Evolutionary conservation across 2,113 vertebrate genomes (phyloP).

Genomic region (Prunella fulvescens): DNA sequence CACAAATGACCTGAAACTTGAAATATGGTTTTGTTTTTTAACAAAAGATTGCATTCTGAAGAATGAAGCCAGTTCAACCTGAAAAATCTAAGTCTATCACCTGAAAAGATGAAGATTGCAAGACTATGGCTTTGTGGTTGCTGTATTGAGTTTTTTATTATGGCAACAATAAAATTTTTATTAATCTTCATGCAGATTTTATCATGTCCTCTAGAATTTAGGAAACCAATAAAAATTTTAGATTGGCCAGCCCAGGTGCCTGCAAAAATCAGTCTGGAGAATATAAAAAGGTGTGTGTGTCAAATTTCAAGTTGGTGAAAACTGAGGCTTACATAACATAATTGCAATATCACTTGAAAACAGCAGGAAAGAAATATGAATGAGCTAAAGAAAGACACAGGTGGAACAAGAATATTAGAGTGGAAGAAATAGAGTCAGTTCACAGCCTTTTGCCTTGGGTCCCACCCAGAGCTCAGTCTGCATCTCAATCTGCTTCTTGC

Average conservation of each 20-base stretch:
- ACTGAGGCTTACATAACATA: background rate
- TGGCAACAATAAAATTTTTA: background rate
- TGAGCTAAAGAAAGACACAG: background rate
- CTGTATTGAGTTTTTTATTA: background rate
- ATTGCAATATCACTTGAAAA: background rate
- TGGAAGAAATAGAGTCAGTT: background rate
- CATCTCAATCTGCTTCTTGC: background rate
- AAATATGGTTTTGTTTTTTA: background rate
- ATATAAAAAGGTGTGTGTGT: background rate
- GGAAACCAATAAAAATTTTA: background rate
- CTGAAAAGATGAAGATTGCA: background rate
- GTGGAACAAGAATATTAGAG: background rate
- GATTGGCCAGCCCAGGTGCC: background rate
- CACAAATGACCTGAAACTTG: background rate
- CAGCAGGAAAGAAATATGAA: background rate
- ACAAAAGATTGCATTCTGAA: background rate
- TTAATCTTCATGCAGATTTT: background rate
- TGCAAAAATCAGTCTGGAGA: background rate
- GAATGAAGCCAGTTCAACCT: background rate
- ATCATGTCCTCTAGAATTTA: background rate
- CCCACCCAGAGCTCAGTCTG: background rate
- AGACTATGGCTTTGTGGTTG: background rate
- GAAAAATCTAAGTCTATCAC: background rate
- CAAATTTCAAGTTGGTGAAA: background rate
- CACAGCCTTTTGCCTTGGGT: background rate